Evolutionary conservation across 2,113 vertebrate genomes (phyloP).

Genomic region (Rhinolophus sinicus): DNA sequence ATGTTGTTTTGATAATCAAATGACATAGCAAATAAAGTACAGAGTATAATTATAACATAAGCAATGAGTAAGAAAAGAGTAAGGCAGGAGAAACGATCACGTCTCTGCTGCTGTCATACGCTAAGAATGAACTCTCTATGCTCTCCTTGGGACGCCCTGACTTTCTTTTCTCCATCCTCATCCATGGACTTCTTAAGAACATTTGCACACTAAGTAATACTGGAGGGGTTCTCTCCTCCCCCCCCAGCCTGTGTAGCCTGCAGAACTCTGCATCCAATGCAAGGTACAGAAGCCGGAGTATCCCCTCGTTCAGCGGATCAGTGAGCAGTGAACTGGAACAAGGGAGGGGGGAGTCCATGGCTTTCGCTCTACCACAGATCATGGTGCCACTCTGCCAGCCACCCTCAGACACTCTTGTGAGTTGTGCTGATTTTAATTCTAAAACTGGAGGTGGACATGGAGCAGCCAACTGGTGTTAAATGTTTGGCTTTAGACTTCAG

Average conservation of each 20-base stretch:
- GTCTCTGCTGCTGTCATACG: not conserved
- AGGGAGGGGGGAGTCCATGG: not conserved
- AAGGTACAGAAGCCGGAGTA: not conserved
- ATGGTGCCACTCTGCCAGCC: not conserved
- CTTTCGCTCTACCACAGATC: not conserved
- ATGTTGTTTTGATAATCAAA: not conserved
- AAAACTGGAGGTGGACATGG: not conserved
- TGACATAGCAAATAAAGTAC: not conserved
- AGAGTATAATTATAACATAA: not conserved
- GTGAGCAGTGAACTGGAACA: not conserved
- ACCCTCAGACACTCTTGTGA: not conserved
- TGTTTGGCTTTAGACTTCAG: conserved; percentile 38
- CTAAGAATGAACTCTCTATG: not conserved
- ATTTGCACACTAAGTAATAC: not conserved
- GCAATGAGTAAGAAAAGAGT: not conserved
- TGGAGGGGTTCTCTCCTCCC: rapidly evolving
- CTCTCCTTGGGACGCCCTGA: not conserved
- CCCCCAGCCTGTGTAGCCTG: too few species aligned
- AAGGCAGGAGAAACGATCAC: not conserved
- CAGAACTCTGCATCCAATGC: not conserved
- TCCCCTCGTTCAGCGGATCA: not conserved
- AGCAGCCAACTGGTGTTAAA: not conserved
- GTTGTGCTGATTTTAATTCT: conserved; percentile 42
- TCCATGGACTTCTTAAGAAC: not conserved
- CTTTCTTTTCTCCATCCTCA: not conserved